Percentiles rank a stretch among this genome's conserved stretches.
Evolutionary conservation across 2,888 invertebrate genomes (phyloP).

Genomic region (Coenonympha glycerion): DNA sequence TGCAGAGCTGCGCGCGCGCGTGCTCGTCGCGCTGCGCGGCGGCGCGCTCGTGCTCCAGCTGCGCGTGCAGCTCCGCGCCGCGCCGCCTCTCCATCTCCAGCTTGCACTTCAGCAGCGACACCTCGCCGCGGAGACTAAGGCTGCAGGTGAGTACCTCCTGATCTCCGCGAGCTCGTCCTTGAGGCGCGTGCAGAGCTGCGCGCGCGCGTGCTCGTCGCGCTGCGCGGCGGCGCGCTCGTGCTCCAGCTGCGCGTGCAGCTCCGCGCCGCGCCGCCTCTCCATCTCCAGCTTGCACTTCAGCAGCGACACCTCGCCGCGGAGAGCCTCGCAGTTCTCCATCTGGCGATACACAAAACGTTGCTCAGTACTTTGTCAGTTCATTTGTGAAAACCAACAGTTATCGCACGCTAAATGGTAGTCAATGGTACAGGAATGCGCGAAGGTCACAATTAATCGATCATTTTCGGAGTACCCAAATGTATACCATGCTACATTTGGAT

Average conservation of each 20-base stretch:
- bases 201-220: slow-evolving; percentile 47
- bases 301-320: slow-evolving; percentile 69
- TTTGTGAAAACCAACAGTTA: no score
- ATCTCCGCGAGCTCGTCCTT: slow-evolving; percentile 53
- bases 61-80: slow-evolving; percentile 57
- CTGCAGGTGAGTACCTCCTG: slow-evolving; percentile 41
- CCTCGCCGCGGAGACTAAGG: slow-evolving; percentile 69
- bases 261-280: slow-evolving; percentile 63
- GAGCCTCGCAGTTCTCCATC: slow-evolving; percentile 62
- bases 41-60: slow-evolving; percentile 54
- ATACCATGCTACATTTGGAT: no score
- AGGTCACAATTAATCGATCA: no score
- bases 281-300: slow-evolving; percentile 62
- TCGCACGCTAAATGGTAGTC: no score
- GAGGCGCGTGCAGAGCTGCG: slow-evolving; percentile 37
- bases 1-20: slow-evolving; percentile 34
- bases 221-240: slow-evolving; percentile 54
- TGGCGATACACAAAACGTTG: slow-evolving; percentile 35
- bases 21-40: slow-evolving; percentile 54
- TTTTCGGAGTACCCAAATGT: no score
- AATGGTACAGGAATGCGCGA: no score
- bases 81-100: slow-evolving; percentile 71
- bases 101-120: slow-evolving; percentile 57
- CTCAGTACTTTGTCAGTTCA: no score
- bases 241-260: slow-evolving; percentile 60